Base-by-base conservation (phyloP, 2,888 invertebrate species). In the Homarus gammarus region DNA sequence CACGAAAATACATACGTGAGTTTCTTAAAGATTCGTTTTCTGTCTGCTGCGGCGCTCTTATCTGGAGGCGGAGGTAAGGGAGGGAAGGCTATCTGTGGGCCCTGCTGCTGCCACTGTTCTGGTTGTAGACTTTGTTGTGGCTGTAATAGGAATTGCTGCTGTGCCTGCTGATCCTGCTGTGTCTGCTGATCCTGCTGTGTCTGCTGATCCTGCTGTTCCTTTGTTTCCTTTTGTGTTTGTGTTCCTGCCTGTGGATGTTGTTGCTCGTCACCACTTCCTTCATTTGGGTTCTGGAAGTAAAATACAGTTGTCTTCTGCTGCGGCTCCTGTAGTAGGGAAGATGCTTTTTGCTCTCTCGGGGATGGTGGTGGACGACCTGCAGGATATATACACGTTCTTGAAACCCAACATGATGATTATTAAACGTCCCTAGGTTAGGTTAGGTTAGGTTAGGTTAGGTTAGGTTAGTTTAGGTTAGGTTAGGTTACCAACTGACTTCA, bases 1-100 rank as follows among this genome's bases (percentile, higher is more conserved):
- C n/a, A n/a, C n/a, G n/a, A 15, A 73, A 3, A 12, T 44, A 70
- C 86, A 44, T 49, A 86, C 86, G 86, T 86, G 15, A 86, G 15
- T 38, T 70, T 86, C 33, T 84, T 84, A 33, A 2, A 31, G 2
- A 22, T 2, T 2, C 36, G 40, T 51, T 64, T 75, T 18, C 85
- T 61, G 36, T 85, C n/a, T 22, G 78, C 77, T 56, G 77, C 78
- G 6, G 77, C 31, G 2, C 75, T 27, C 1, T 31, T n/a, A 3
- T 72, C 36, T 36, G 5, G 22, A 1, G 18, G 38, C 72, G 36
- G 72, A 18, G 31, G 70, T 31, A 3, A 40, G 38, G 40, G 22
- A 38, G 27, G 40, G 75, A 1, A 44, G 22, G 27, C n/a, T n/a
- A 49, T 38, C 15, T n/a, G 72, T 27, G 36, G 33, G 18, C 36